Base-by-base conservation (phyloP, 2,797 vertebrate species). In the Coregonus sp. region DNA sequence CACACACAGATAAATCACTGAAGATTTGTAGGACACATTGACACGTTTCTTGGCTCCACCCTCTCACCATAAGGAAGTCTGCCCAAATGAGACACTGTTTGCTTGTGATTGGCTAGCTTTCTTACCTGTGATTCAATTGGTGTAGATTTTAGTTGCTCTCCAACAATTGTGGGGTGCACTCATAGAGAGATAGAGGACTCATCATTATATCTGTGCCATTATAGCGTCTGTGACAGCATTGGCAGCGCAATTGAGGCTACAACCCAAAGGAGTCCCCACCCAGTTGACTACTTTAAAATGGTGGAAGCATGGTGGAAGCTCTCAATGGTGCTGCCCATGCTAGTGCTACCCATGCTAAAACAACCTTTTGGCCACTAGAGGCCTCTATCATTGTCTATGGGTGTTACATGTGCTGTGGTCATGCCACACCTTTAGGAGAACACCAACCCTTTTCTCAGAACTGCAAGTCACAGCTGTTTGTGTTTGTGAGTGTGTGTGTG, bases 41-140 rank as follows among this genome's bases (percentile, higher is more conserved):
- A 52, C 51, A 56, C 65, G 50, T 68, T 68, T 35, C 15, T 75
- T 50, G 72, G 56, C 72, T 47, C 72, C 74, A 54, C 65, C 47
- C 54, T 9, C 4, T 51, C 11, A 73, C 72, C 56, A 63, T n/a
- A n/a, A 35, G 7, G 15, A 35, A 15, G 4, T 73, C 35, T 73
- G 14, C 20, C 20, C 5, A 20, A 47, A 12, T 1, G n/a, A 52
- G 5, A 33, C 52, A 16, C 15, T 31, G 40, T 50, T 35, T 52
- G 20, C 40, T n/a, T 54, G 29, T 68, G 74, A 75, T 68, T 75
- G 65, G 74, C 29, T 54, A 51, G 1, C 66, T 65, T 25, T 74
- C n/a, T 63, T 15, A 15, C 33, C 59, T 50, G 35, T 14, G 9
- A 65, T 37, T 20, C 61, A 47, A 67, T 75, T 75, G 63, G 40